Evolutionary conservation across 1,140 invertebrate genomes (phyloP).

Genomic region (Drosophila erecta): DNA sequence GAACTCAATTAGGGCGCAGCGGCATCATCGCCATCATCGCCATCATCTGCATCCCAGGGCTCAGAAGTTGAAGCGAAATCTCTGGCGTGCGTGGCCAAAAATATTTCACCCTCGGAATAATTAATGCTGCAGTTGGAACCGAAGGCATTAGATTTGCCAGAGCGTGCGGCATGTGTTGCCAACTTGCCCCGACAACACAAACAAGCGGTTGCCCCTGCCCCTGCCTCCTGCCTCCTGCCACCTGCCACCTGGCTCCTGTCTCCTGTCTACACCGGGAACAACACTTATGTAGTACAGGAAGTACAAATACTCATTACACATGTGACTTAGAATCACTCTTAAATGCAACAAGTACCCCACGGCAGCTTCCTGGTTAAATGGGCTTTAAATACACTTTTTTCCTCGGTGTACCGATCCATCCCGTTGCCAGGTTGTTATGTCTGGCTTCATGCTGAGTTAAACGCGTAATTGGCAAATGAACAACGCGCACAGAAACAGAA

Average conservation of each 20-base stretch:
- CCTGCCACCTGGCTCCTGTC: constrained; percentile 10
- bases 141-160: constrained; percentile 37
- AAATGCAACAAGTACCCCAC: too few species aligned
- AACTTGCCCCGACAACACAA: constrained; percentile 36
- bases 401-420: constrained; percentile 10
- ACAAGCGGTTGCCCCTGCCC: constrained; percentile 8
- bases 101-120: constrained; percentile 28
- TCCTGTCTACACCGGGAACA: constrained; percentile 4
- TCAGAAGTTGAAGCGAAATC: constrained; percentile 29
- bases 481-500: constrained; percentile 19
- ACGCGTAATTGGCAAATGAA: constrained; percentile 74
- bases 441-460: constrained; percentile 35
- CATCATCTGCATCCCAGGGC: constrained; percentile 6
- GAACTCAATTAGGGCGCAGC: constrained; percentile 70
- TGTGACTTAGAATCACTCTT: too few species aligned
- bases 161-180: constrained; percentile 46
- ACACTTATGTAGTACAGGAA: neutral
- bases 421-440: constrained; percentile 30
- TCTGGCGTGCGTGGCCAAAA: constrained; percentile 37
- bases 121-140: constrained; percentile 37
- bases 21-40: constrained; percentile 13
- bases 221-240: neutral
- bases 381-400: neutral
- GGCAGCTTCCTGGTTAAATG: too few species aligned
- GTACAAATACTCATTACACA: too few species aligned